Evolutionary conservation across 1,140 invertebrate species (phyloP), one percentile per base, ranked within the genome.

Genomic region (Andricus grossulariae): DNA sequence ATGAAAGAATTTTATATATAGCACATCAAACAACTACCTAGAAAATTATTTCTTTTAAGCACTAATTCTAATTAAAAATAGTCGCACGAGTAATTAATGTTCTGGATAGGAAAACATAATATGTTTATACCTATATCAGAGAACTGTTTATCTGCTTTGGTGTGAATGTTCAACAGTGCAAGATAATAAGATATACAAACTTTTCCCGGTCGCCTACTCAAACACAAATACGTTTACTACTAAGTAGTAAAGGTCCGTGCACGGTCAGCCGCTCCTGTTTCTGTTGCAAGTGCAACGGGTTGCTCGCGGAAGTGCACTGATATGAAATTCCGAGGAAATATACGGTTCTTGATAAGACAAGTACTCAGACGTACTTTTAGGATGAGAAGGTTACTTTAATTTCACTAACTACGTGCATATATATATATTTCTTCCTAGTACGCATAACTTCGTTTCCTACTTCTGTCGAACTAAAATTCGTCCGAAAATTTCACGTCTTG

Each of bases 291-390:
- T 21, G 25, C 60, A 66, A 16, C 60, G 25, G 32, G 45, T 66
- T 66, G 60, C 60, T 66, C 25, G 60, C 60, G 32, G 60, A 45
- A 66, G 39, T 66, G 60, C 39, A 15, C 60, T 66, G 60, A 66
- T 66, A 66, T 39, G 60, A 66, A 66, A 66, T 66, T 39, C 32
- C 32, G 25, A 8, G 16, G 16, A 66, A 66, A 66, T 45, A 66
- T 66, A 66, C 16, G 13, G 39, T 8, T 66, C 25, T 66, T 45
- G 60, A 66, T 66, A 66, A 45, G 60, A 66, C 60, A n/a, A 66
- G 25, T 39, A 15, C 60, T 66, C 16, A 66, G 60, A 39, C 32
- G 32, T 66, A 66, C 25, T 66, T 66, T 66, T 5, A 39, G 32
- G 15, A 39, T 66, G 32, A 66, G 32, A 66, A 16, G 45, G 60